Conservation (phyloP, 92 coral and sea anemone species). For the Bergia puertoricense region DNA sequence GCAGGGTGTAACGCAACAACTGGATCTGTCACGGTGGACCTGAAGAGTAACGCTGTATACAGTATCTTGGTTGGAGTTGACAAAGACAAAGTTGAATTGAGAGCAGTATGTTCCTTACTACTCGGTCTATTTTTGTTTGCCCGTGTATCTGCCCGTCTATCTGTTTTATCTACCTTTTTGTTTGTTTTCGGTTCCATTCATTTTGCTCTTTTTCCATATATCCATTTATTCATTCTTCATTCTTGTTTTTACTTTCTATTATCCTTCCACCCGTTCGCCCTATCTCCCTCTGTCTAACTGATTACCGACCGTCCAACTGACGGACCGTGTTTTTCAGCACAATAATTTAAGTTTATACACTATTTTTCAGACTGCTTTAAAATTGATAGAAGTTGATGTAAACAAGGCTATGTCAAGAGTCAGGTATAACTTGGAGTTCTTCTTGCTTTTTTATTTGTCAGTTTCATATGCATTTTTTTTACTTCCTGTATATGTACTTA, state of each 20-base stretch:
- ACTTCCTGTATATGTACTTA: too few relatives aligned
- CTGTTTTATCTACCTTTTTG: too few relatives aligned
- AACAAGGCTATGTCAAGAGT: constrained; percentile 78
- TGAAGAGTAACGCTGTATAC: constrained; percentile 62
- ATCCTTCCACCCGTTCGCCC: background rate
- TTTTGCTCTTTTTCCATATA: background rate
- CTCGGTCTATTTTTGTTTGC: too few relatives aligned
- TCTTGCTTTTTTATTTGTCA: background rate
- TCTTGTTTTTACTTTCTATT: background rate
- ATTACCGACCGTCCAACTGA: background rate
- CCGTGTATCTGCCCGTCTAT: background rate
- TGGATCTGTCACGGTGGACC: constrained; percentile 33
- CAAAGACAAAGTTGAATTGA: constrained; percentile 46
- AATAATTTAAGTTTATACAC: background rate
- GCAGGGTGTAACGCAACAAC: constrained; percentile 47
- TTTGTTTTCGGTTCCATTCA: too few relatives aligned
- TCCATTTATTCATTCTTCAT: background rate
- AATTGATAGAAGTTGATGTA: constrained; percentile 69
- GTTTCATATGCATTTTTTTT: too few relatives aligned
- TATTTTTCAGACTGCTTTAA: constrained; percentile 44
- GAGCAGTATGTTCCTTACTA: constrained; percentile 49
- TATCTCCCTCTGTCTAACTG: background rate
- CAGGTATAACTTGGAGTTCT: constrained; percentile 50
- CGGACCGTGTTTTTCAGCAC: background rate
- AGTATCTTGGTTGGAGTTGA: constrained; percentile 64